Percentiles rank a stretch among this genome's conserved stretches.
Evolutionary conservation across 1,140 invertebrate genomes (phyloP).

Genomic region (Drosophila subpulchrella): DNA sequence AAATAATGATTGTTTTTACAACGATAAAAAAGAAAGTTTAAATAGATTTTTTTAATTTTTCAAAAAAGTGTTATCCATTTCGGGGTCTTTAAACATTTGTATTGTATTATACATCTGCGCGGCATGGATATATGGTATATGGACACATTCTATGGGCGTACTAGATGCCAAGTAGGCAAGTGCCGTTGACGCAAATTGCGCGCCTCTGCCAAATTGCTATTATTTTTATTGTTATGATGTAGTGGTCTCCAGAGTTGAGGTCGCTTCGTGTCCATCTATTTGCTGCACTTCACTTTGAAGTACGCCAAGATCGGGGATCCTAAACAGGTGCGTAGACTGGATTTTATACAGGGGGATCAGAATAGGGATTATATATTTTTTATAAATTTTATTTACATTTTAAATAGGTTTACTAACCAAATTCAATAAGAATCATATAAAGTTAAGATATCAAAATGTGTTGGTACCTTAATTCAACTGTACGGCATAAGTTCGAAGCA

Average conservation of each 20-base stretch:
- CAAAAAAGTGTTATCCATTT: neutral
- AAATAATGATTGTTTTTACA: no score
- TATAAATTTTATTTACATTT: no score
- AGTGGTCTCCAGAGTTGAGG: slow-evolving; percentile 25
- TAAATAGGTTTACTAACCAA: no score
- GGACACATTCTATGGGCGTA: slow-evolving; percentile 16
- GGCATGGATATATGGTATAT: slow-evolving; percentile 8
- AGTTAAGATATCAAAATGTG: no score
- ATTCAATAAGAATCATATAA: no score
- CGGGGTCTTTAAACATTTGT: neutral
- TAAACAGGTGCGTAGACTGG: neutral
- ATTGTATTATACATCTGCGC: slow-evolving; percentile 11
- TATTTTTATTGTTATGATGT: slow-evolving; percentile 58
- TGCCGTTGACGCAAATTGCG: slow-evolving; percentile 55
- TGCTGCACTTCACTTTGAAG: slow-evolving; percentile 6
- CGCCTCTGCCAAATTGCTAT: slow-evolving; percentile 44
- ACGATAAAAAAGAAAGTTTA: no score
- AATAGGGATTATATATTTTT: no score
- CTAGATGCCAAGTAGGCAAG: slow-evolving; percentile 34
- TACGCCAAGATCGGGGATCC: neutral
- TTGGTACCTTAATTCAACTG: no score
- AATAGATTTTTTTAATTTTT: neutral
- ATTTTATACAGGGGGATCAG: neutral
- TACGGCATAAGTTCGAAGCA: no score
- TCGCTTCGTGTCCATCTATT: slow-evolving; percentile 2